Conservation (phyloP, 2,888 invertebrate species). For the Heliconius ismenius region DNA sequence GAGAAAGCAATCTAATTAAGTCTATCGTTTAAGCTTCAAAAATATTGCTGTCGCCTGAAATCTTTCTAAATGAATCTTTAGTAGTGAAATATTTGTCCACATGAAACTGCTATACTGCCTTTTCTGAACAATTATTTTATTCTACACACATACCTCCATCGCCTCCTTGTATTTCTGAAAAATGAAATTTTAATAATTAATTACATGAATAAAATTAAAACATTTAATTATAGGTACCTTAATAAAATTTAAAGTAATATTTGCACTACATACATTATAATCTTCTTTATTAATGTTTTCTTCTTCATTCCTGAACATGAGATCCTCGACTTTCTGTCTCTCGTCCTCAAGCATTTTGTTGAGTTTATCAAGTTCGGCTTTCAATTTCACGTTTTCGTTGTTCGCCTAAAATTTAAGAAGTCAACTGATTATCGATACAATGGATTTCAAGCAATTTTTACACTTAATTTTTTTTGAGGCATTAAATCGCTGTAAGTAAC, state of each 20-base stretch:
- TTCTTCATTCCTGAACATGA: conserved; percentile 95
- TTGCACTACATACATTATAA: conserved; percentile 85
- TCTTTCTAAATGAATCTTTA: neutral
- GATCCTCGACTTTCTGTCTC: conserved; percentile 91
- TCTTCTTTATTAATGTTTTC: conserved; percentile 94
- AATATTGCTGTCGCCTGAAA: too few species aligned
- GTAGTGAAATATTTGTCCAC: neutral
- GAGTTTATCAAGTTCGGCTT: conserved; percentile 80
- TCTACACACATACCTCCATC: conserved; percentile 66
- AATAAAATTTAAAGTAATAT: neutral
- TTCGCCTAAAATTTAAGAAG: conserved; percentile 64
- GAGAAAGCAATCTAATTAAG: too few species aligned
- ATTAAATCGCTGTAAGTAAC: too few species aligned
- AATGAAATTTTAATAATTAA: conserved; percentile 45
- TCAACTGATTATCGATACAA: too few species aligned
- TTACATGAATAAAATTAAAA: conserved; percentile 26
- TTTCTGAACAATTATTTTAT: too few species aligned
- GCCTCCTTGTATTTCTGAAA: conserved; percentile 79
- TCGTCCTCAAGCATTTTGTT: conserved; percentile 88
- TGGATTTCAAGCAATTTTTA: too few species aligned
- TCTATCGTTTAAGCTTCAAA: too few species aligned
- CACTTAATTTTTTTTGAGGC: too few species aligned
- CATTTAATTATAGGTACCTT: neutral
- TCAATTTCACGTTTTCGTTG: conserved; percentile 82
- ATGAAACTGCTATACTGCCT: too few species aligned